Conservation (phyloP, 2,797 vertebrate genomes). For the Intellagama lesueurii region DNA sequence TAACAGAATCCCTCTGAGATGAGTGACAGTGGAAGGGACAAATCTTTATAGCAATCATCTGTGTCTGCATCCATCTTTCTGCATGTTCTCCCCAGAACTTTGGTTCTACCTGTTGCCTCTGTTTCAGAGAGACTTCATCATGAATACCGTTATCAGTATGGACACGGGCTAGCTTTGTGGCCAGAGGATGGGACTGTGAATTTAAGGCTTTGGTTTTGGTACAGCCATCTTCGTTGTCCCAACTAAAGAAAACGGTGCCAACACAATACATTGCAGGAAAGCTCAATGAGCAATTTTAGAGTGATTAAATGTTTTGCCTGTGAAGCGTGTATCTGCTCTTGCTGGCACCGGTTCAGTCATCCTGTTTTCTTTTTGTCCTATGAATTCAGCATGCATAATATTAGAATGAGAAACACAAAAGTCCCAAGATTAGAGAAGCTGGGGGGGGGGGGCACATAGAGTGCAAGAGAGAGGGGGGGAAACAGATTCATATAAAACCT, state of each 20-base stretch:
- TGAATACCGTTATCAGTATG: background rate
- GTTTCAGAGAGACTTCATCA: background rate
- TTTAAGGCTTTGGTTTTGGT: background rate
- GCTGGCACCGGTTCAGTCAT: constrained; percentile 40
- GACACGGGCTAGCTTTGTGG: background rate
- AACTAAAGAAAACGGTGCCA: constrained; percentile 14
- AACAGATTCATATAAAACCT: constrained; percentile 42
- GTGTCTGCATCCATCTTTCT: background rate
- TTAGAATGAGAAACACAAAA: constrained; percentile 30
- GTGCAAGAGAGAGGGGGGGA: background rate
- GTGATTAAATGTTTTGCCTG: constrained; percentile 44
- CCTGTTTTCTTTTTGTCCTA: constrained; percentile 11
- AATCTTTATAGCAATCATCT: background rate
- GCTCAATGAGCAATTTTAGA: background rate
- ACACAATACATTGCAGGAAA: constrained; percentile 19
- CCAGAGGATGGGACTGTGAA: background rate
- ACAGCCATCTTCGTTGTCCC: background rate
- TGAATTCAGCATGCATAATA: constrained; percentile 4
- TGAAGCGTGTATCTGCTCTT: constrained; percentile 20
- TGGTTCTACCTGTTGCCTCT: background rate
- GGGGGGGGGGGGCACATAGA: too few species aligned
- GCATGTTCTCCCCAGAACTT: background rate
- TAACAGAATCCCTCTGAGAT: too few species aligned
- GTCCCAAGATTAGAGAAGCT: constrained; percentile 35
- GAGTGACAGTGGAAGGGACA: background rate